Base-by-base conservation (phyloP, 2,888 invertebrate species). In the Polylopha cassiicola region DNA sequence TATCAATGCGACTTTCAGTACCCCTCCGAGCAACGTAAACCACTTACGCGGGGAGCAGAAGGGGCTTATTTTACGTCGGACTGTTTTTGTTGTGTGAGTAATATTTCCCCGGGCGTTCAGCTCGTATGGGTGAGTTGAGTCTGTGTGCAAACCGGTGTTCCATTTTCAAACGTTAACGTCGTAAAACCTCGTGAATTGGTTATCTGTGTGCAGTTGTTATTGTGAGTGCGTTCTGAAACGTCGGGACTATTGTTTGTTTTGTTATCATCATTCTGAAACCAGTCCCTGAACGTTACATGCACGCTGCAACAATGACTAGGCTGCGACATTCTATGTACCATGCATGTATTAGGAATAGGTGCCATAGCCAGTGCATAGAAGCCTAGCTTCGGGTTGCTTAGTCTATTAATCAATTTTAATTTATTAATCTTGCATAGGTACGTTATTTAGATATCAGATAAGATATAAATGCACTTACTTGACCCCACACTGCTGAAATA, bases 171-270 rank as follows among this genome's bases (percentile, higher is more conserved):
- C 61, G 65, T 53, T 58, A 58, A 54, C 60, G 63, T 66, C 63
- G 72, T 61, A 68, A 62, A 76, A 75, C n/a, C 61, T 77, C 78
- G 79, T 81, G 81, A 82, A 82, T 84, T 61, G 79, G 71, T 60
- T 73, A 61, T 59, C 54, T 74, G 77, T 79, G 78, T 78, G 72
- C 47, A 50, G 59, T 51, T 65, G 65, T 62, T 59, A 57, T 59
- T 55, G 66, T 65, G 65, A 61, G 68, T 58, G 73, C 70, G 73
- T 65, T 64, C 62, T 53, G 63, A 53, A 64, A 58, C 62, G 56
- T 58, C 58, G 60, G 61, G 55, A 56, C 65, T 65, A 69, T 72
- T 77, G 76, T 77, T 78, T 79, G 77, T 78, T 79, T 82, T 81
- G 78, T 75, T 79, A 75, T 73, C 69, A 73, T 73, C 66, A 67